A percentile compares a stretch with the other conserved stretches of the same genome.
These are phyloP conservation scores for Drosophila aldrichi DNA, from an alignment of 2,888 invertebrate species.

Conservation along the genomic window DNA sequence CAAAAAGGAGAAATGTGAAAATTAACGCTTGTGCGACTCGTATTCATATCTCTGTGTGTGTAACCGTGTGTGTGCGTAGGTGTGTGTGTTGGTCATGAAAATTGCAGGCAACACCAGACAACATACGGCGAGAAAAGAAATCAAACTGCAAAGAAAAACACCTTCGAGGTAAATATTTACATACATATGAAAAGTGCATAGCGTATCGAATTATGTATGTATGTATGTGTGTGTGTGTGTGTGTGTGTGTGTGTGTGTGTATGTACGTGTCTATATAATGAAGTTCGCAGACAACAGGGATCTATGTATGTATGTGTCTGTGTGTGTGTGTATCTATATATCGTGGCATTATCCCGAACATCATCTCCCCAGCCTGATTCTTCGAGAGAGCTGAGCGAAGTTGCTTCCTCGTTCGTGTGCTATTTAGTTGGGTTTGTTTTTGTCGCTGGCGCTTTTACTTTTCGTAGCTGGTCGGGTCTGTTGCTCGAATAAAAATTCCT, in stretches of 20 bases:
- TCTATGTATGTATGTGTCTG: conserved; percentile 16
- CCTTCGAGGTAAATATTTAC: conserved; percentile 46
- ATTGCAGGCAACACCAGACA: conserved; percentile 32
- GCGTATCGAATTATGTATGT: not conserved
- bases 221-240: too few species aligned
- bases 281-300: conserved; percentile 18
- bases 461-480: conserved; percentile 62
- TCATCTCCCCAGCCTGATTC: conserved; percentile 26
- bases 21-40: conserved; percentile 35
- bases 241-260: too few species aligned
- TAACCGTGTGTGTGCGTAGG: not conserved
- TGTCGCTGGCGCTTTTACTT: conserved; percentile 69
- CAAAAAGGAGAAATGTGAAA: conserved; percentile 62
- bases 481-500: conserved; percentile 81
- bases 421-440: conserved; percentile 63
- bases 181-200: conserved; percentile 13
- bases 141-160: conserved; percentile 32
- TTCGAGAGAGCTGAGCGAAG: conserved; percentile 43
- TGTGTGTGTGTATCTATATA: conserved; percentile 22
- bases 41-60: not conserved
- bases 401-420: conserved; percentile 60
- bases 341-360: conserved; percentile 44
- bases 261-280: conserved; percentile 14
- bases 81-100: conserved; percentile 49
- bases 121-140: conserved; percentile 21